These are phyloP conservation scores for Apodemus speciosus DNA, from an alignment of 2,113 vertebrate genomes.

Conservation along the genomic window DNA sequence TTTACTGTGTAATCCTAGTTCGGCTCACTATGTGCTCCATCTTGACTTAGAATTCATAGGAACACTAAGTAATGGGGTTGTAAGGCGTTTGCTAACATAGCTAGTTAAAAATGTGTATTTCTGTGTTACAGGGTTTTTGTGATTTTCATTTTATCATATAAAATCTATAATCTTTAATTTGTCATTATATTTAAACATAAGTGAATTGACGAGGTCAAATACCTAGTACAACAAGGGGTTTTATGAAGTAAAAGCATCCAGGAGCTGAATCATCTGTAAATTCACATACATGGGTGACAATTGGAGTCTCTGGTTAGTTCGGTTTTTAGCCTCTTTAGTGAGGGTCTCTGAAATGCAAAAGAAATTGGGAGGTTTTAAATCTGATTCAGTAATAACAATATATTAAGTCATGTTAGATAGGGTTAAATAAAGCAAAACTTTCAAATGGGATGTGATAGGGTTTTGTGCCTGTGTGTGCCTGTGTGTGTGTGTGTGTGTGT, in stretches of 20 bases:
- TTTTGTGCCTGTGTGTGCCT: background rate
- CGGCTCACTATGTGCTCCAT: too few relatives aligned
- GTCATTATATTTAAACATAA: slow-evolving; percentile 45
- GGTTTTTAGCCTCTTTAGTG: background rate
- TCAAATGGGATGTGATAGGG: background rate
- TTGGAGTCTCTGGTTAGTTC: background rate
- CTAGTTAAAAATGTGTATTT: slow-evolving; percentile 11
- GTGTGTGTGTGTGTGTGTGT: background rate
- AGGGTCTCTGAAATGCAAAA: slow-evolving; percentile 12
- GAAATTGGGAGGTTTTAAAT: background rate
- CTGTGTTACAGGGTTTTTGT: background rate
- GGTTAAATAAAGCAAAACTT: slow-evolving; percentile 28
- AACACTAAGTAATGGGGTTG: background rate
- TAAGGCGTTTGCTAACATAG: background rate
- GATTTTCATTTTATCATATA: slow-evolving; percentile 31
- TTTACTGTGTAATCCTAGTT: background rate
- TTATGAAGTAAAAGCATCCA: slow-evolving; percentile 28
- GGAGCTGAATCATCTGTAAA: background rate
- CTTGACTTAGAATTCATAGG: background rate
- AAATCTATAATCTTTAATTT: slow-evolving; percentile 41
- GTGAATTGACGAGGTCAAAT: background rate
- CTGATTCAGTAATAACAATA: slow-evolving; percentile 46
- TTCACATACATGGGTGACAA: background rate
- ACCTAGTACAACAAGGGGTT: background rate
- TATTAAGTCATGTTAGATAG: background rate